Conservation (phyloP, 2,888 invertebrate genomes). For the Xestobium rufovillosum region DNA sequence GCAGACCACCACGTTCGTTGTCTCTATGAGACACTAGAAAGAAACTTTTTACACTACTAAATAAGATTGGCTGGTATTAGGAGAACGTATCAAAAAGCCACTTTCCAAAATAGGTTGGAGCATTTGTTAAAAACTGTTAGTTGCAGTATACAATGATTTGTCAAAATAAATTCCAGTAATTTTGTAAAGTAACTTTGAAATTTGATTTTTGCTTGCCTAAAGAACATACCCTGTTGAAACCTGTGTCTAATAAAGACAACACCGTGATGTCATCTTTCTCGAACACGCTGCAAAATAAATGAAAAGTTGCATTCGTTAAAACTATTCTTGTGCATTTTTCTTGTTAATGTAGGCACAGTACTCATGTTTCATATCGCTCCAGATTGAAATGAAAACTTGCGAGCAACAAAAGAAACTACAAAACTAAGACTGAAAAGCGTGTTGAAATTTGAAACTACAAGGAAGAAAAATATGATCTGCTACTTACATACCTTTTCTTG, state of each 20-base stretch:
- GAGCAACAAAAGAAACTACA: neutral
- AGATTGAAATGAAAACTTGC: neutral
- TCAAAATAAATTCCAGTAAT: neutral
- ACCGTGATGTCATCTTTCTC: slow-evolving; percentile 77
- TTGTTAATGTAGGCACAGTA: too few species aligned
- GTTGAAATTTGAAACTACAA: neutral
- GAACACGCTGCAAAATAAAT: slow-evolving; percentile 60
- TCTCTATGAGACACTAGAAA: slow-evolving; percentile 61
- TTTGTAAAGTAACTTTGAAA: too few species aligned
- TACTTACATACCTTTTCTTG: slow-evolving; percentile 70
- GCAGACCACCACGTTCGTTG: slow-evolving; percentile 54
- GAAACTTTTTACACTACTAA: too few species aligned
- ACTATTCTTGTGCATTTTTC: too few species aligned
- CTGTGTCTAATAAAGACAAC: slow-evolving; percentile 70
- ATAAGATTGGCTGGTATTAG: too few species aligned
- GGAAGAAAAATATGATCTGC: neutral
- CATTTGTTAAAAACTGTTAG: too few species aligned
- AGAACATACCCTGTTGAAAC: slow-evolving; percentile 86
- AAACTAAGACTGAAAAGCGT: neutral
- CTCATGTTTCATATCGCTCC: too few species aligned
- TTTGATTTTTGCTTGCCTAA: too few species aligned
- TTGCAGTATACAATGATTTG: neutral
- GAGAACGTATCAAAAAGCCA: too few species aligned
- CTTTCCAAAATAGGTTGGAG: neutral
- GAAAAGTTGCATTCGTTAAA: slow-evolving; percentile 13